Percentiles rank a stretch among this genome's conserved stretches.
Conservation (phyloP, 2,888 invertebrate species). For the Creontiades dilutus region DNA sequence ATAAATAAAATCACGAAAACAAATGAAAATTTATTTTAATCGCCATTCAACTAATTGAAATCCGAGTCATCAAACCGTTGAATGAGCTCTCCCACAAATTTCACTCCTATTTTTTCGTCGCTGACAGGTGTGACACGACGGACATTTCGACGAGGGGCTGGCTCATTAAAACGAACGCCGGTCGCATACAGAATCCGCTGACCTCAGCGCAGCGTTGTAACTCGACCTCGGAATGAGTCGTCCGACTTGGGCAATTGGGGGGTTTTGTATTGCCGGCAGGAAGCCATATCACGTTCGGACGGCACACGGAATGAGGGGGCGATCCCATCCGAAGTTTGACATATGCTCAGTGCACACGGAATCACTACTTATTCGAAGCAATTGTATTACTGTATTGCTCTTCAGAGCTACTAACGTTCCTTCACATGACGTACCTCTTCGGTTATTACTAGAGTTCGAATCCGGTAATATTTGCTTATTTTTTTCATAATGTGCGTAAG, state of each 20-base stretch:
- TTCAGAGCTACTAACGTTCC: no score
- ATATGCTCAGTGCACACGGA: no score
- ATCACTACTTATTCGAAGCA: no score
- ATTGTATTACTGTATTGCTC: no score
- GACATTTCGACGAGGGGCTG: neutral
- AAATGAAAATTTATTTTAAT: neutral
- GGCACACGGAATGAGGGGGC: neutral
- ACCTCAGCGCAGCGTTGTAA: neutral
- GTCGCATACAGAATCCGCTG: neutral
- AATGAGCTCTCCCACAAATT: neutral
- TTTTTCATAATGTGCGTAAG: no score
- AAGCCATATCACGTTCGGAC: constrained; percentile 15
- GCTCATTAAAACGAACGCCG: neutral
- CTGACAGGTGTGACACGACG: no score
- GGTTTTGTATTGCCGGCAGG: neutral
- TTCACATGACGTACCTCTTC: no score
- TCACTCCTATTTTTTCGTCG: neutral
- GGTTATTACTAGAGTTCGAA: no score
- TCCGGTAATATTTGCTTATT: no score
- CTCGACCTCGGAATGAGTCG: neutral
- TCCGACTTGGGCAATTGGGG: neutral
- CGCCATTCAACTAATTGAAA: neutral
- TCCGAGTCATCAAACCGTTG: neutral
- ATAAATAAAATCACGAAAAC: no score
- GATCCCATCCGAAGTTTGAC: neutral